Conservation (phyloP, 2,113 vertebrate species). For the Platichthys stellatus region DNA sequence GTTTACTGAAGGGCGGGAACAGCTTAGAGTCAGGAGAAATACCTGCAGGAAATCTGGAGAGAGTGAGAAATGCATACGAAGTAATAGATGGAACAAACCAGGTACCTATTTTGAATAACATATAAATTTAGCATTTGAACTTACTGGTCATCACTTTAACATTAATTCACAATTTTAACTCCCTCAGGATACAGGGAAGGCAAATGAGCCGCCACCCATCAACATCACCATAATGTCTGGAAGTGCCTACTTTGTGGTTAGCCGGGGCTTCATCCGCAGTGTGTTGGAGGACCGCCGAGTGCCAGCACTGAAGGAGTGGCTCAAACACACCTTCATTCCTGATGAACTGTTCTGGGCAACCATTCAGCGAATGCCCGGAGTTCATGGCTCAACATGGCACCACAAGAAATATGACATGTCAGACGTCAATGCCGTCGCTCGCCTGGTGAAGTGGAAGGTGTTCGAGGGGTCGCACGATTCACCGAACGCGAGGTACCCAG, state of each 20-base stretch:
- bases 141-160: not conserved
- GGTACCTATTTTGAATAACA: constrained; percentile 16
- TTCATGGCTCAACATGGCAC: constrained; percentile 83
- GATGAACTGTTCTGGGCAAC: constrained; percentile 94
- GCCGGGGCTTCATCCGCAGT: constrained; percentile 80
- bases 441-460: constrained; percentile 89
- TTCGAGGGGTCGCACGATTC: constrained; percentile 82
- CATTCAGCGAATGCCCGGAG: constrained; percentile 87
- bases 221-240: constrained; percentile 86
- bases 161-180: not conserved
- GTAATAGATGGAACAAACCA: constrained; percentile 79
- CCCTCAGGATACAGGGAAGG: constrained; percentile 64
- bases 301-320: constrained; percentile 85
- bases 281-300: constrained; percentile 81
- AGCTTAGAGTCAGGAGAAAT: constrained; percentile 89
- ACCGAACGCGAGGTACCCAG: constrained; percentile 84
- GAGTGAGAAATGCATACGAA: constrained; percentile 79
- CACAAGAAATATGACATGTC: constrained; percentile 85
- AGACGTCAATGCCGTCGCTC: constrained; percentile 86
- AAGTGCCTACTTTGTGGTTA: constrained; percentile 90
- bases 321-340: constrained; percentile 90
- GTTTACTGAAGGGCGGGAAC: constrained; percentile 84
- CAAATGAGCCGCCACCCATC: constrained; percentile 84
- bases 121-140: not conserved
- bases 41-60: constrained; percentile 74